These are phyloP conservation scores for Tetramorium parvispinum DNA, from an alignment of 1,140 invertebrate genomes.

Conservation along the genomic window DNA sequence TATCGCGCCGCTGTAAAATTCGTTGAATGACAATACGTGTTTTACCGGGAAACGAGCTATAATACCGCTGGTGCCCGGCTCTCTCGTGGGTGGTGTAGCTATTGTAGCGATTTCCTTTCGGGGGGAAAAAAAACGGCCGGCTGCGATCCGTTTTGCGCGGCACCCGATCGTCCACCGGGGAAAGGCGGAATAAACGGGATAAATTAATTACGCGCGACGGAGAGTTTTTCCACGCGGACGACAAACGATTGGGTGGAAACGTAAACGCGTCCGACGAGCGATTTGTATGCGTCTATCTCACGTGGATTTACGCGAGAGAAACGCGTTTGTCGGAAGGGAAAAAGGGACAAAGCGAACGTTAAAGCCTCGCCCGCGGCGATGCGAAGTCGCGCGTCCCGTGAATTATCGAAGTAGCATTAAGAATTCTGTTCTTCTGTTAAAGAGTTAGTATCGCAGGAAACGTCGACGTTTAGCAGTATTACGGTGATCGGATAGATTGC, in stretches of 20 bases:
- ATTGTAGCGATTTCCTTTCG: slow-evolving; percentile 61
- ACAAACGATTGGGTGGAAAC: background rate
- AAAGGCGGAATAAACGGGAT: background rate
- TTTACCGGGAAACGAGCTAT: slow-evolving; percentile 66
- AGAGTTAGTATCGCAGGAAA: background rate
- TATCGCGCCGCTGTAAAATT: slow-evolving; percentile 74
- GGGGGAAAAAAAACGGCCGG: slow-evolving; percentile 24
- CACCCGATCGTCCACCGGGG: slow-evolving; percentile 36
- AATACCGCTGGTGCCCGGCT: slow-evolving; percentile 55
- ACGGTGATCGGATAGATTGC: background rate
- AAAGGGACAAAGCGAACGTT: background rate
- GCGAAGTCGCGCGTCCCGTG: background rate
- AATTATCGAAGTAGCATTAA: slow-evolving; percentile 17
- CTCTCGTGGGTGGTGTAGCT: slow-evolving; percentile 62
- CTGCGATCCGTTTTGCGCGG: slow-evolving; percentile 43
- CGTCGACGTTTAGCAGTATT: background rate
- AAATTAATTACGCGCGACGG: slow-evolving; percentile 46
- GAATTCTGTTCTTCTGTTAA: background rate
- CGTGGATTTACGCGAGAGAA: slow-evolving; percentile 7
- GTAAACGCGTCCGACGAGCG: slow-evolving; percentile 8
- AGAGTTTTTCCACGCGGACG: background rate
- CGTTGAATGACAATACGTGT: slow-evolving; percentile 85
- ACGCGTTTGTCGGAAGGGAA: background rate
- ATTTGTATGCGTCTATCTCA: slow-evolving; percentile 2
- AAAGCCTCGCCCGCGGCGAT: background rate